Conservation (phyloP, 2,113 vertebrate genomes). For the Tychaedon coryphoeus region DNA sequence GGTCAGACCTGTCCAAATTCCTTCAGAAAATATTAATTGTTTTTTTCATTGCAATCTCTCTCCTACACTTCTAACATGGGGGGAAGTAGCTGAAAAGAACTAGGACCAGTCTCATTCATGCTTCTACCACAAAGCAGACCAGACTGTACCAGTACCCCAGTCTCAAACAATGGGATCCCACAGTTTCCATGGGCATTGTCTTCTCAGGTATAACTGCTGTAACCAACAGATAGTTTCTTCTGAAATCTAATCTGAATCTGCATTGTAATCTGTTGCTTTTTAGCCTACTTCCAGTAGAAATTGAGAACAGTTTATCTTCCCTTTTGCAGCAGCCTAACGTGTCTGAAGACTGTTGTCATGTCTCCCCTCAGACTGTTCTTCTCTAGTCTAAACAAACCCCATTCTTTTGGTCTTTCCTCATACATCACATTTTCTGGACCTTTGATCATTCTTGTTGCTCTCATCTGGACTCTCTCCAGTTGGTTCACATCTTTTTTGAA, state of each 20-base stretch:
- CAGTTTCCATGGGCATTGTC: neutral
- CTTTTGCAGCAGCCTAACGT: neutral
- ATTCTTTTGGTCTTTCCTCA: slow-evolving; percentile 61
- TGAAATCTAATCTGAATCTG: neutral
- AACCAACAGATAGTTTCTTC: neutral
- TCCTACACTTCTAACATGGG: neutral
- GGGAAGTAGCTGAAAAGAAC: neutral
- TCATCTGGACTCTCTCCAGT: slow-evolving; percentile 54
- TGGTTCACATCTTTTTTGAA: slow-evolving; percentile 42
- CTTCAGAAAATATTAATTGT: neutral
- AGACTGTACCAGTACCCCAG: neutral
- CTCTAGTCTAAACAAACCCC: slow-evolving; percentile 62
- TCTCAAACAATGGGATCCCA: neutral
- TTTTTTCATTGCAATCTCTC: neutral
- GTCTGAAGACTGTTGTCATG: slow-evolving; percentile 59
- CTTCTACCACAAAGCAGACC: neutral
- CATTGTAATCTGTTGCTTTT: neutral
- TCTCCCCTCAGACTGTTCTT: slow-evolving; percentile 46
- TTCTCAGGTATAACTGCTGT: slow-evolving; percentile 49
- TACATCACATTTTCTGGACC: slow-evolving; percentile 58
- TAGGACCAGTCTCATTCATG: neutral
- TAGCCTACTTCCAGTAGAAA: slow-evolving; percentile 10
- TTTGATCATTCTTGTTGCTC: slow-evolving; percentile 53
- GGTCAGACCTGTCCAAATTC: neutral
- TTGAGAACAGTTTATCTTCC: slow-evolving; percentile 33